These are phyloP conservation scores for Vanessa cardui DNA, from an alignment of 2,888 invertebrate species.

Conservation along the genomic window DNA sequence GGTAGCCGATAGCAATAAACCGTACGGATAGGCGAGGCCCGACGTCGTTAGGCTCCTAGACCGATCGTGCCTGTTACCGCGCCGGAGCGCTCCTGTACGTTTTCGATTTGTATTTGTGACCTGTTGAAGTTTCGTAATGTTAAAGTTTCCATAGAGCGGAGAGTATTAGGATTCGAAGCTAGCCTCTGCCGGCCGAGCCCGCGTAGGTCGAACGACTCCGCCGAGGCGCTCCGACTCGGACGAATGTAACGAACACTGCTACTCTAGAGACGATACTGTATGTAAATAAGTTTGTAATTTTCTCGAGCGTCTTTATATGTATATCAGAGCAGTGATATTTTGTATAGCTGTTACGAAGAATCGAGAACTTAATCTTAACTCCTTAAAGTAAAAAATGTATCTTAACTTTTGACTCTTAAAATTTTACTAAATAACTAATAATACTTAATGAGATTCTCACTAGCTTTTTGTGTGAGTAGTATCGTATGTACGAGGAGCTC, in stretches of 20 bases:
- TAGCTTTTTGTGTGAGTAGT: slow-evolving; percentile 48
- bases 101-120: slow-evolving; percentile 22
- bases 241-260: slow-evolving; percentile 57
- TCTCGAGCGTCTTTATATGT: slow-evolving; percentile 61
- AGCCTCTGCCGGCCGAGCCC: slow-evolving; percentile 38
- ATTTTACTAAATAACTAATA: slow-evolving; percentile 37
- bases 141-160: slow-evolving; percentile 38
- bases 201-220: slow-evolving; percentile 50
- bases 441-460: slow-evolving; percentile 37
- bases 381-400: slow-evolving; percentile 42
- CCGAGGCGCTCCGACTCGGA: slow-evolving; percentile 13
- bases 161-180: slow-evolving; percentile 47
- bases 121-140: slow-evolving; percentile 30
- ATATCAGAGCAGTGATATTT: slow-evolving; percentile 78
- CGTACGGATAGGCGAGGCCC: slow-evolving; percentile 48
- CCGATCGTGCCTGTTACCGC: slow-evolving; percentile 63
- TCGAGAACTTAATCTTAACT: slow-evolving; percentile 40
- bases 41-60: slow-evolving; percentile 53
- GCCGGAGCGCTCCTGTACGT: slow-evolving; percentile 44
- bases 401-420: slow-evolving; percentile 38
- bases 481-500: slow-evolving; percentile 31
- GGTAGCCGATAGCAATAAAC: slow-evolving; percentile 66
- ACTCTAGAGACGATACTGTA: slow-evolving; percentile 60
- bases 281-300: slow-evolving; percentile 67
- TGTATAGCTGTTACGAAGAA: slow-evolving; percentile 68